Evolutionary conservation across 2,797 vertebrate species (phyloP), one percentile per base, ranked within the genome.

Genomic region (Enteromius afrohamiltoni): DNA sequence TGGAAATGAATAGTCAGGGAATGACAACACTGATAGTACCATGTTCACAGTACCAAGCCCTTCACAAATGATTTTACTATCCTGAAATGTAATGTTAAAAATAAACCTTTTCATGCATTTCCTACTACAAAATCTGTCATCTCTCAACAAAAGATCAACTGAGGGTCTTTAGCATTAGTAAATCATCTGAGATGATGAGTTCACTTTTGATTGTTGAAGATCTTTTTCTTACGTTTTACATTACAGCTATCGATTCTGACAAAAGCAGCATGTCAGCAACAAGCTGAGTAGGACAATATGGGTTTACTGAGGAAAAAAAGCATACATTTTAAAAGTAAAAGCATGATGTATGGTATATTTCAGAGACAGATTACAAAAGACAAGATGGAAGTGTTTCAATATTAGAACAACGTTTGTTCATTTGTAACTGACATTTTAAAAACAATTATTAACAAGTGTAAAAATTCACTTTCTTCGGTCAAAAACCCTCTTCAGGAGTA

Each of bases 61-160:
- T 29, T 19, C 29, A 64, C 16, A 29, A 31, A 14, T 34, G 4
- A n/a, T 37, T 67, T 67, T 37, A 37, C 64, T 34, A 10, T 37
- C 1, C 8, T 65, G 31, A 67, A 67, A 21, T 40, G 5, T 37
- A 70, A 70, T 55, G 53, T 10, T 70, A 9, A 94, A 93, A 91
- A 92, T 93, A 90, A 91, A 94, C 91, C 87, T 91, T 92, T 93
- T 90, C 95, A 95, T 95, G 94, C 95, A 93, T 91, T 60, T 89
- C 93, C 87, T 94, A 95, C 94, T 95, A 23, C n/a, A 96, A 96
- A 96, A 94, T 93, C 93, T 92, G 89, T 92, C 90, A 90, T 92
- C 90, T 93, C 86, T 89, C 86, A 91, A 92, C 88, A 89, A 77
- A 89, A 92, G 93, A 90, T 89, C 88, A 79, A 88, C 80, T 85